phyloP scores from a whole-genome alignment of 2,888 invertebrate genomes.

The Sycophila texana region DNA sequence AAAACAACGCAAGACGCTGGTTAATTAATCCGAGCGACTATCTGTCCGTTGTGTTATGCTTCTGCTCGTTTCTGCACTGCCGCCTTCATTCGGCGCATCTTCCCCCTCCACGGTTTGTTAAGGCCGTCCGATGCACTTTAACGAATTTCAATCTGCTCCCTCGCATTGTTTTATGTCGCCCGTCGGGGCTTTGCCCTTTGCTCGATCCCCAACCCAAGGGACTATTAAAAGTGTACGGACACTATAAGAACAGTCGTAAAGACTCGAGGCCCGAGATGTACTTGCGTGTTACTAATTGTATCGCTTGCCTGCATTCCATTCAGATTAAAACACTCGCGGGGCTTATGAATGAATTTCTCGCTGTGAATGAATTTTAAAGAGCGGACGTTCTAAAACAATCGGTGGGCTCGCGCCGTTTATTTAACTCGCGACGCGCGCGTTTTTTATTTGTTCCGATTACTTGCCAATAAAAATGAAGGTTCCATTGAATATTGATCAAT shows the following conservation, averaged over 20 bases:
- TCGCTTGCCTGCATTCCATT: not conserved
- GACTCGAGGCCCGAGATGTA: no score
- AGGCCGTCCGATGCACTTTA: not conserved
- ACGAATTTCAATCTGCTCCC: conserved; percentile 21
- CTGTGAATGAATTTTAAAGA: no score
- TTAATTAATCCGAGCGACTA: conserved; percentile 32
- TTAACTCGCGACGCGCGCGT: no score
- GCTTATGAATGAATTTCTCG: no score
- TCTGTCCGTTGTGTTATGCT: not conserved
- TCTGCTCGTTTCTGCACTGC: not conserved
- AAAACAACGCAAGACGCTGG: conserved; percentile 1
- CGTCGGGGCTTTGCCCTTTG: conserved; percentile 6
- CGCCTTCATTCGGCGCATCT: conserved; percentile 2
- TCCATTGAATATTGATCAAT: no score
- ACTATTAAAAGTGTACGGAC: no score
- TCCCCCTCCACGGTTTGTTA: conserved; percentile 28
- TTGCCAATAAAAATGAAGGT: no score
- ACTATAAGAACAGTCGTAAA: no score
- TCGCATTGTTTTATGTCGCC: not conserved
- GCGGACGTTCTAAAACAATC: no score
- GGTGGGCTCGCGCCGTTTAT: no score
- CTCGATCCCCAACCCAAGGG: not conserved
- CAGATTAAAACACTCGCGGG: not conserved
- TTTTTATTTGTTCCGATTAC: no score
- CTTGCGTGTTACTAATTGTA: no score